These are phyloP conservation scores for Rousettus madagascariensis DNA, from an alignment of 2,797 vertebrate genomes.

Conservation along the genomic window DNA sequence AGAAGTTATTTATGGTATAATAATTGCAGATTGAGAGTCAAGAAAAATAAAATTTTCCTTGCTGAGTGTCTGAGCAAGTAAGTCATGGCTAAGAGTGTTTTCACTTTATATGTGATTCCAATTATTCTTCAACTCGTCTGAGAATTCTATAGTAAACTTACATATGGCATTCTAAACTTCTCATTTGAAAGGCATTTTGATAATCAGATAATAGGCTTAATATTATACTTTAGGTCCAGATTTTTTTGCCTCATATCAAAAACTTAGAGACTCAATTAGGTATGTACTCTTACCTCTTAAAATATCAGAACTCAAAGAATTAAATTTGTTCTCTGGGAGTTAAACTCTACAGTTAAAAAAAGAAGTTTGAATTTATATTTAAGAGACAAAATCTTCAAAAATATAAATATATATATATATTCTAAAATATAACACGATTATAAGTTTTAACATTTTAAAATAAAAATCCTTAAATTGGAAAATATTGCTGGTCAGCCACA, in stretches of 20 bases:
- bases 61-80: not conserved
- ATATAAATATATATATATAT: no score
- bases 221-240: not conserved
- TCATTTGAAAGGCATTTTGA: not conserved
- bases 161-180: not conserved
- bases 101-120: not conserved
- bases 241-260: not conserved
- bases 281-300: not conserved
- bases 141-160: not conserved
- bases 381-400: not conserved
- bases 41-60: not conserved
- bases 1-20: slow-evolving; percentile 27
- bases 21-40: not conserved
- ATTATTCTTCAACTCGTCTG: not conserved
- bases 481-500: not conserved
- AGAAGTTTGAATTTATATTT: not conserved
- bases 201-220: not conserved
- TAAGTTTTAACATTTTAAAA: not conserved
- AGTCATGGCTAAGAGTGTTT: not conserved
- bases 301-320: not conserved
- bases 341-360: not conserved
- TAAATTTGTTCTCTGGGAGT: not conserved
- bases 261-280: not conserved
- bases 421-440: not conserved
- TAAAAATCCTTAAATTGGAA: not conserved